These are phyloP conservation scores for Patiria pectinifera DNA, from an alignment of 53 echinoderm and acorn worm genomes.

Conservation along the genomic window DNA sequence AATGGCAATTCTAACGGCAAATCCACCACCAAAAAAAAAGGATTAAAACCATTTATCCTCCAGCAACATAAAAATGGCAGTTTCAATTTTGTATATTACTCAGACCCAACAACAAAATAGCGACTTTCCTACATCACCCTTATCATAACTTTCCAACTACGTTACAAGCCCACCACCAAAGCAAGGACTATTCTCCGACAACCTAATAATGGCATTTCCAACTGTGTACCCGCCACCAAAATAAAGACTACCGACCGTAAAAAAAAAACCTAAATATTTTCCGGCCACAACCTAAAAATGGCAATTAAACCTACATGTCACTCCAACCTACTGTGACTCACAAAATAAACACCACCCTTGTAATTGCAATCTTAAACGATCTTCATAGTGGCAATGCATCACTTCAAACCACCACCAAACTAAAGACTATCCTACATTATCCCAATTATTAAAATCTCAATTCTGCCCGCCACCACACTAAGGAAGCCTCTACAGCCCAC, in stretches of 20 bases:
- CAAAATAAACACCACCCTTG: too few species aligned
- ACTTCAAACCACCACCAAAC: too few species aligned
- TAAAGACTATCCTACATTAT: too few species aligned
- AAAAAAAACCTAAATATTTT: background rate
- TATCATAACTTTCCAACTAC: background rate
- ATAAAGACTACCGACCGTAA: background rate
- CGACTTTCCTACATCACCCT: background rate
- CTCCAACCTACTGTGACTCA: too few species aligned
- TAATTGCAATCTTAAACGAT: too few species aligned
- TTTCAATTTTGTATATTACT: background rate
- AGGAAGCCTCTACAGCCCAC: background rate
- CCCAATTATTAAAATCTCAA: too few species aligned
- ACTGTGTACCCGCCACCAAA: slow-evolving; percentile 15
- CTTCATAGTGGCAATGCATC: too few species aligned
- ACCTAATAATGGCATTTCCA: background rate
- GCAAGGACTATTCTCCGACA: background rate
- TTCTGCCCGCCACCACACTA: too few species aligned
- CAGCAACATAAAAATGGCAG: background rate
- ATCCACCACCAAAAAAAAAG: too few species aligned
- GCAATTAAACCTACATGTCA: too few species aligned
- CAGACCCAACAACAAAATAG: background rate
- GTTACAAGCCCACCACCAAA: background rate
- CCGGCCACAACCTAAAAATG: background rate
- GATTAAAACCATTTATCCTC: too few species aligned
- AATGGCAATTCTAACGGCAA: too few species aligned